A percentile compares a stretch with the other conserved stretches of the same genome.
phyloP scores from a whole-genome alignment of 2,888 invertebrate species.

The Tachina fera region DNA sequence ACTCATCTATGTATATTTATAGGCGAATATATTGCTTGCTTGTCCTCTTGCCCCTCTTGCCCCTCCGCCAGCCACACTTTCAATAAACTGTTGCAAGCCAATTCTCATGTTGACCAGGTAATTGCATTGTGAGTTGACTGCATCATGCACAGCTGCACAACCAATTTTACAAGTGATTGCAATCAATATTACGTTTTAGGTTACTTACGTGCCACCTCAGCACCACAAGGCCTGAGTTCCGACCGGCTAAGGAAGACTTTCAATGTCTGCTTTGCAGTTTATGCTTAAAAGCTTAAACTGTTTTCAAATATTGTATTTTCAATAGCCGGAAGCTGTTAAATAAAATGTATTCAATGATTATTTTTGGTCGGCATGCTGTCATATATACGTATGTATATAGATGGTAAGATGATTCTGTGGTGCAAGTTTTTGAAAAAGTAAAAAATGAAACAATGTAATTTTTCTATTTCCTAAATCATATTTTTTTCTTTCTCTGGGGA shows the following conservation, averaged over 20 bases:
- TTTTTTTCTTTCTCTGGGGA: not conserved
- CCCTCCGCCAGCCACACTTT: not conserved
- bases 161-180: slow-evolving; percentile 70
- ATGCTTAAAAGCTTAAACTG: slow-evolving; percentile 51
- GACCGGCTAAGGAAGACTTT: slow-evolving; percentile 37
- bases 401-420: slow-evolving; percentile 32
- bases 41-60: not conserved
- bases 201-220: slow-evolving; percentile 62
- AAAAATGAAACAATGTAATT: not conserved
- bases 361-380: slow-evolving; percentile 45
- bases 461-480: slow-evolving; percentile 31
- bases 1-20: slow-evolving; percentile 62
- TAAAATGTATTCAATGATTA: slow-evolving; percentile 65
- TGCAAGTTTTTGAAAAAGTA: not conserved
- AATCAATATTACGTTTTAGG: slow-evolving; percentile 71
- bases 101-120: slow-evolving; percentile 47
- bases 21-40: slow-evolving; percentile 28
- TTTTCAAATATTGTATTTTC: slow-evolving; percentile 66
- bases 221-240: slow-evolving; percentile 5
- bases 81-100: slow-evolving; percentile 34
- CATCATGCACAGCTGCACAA: slow-evolving; percentile 69
- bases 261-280: slow-evolving; percentile 58
- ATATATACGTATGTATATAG: not conserved
- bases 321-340: slow-evolving; percentile 71
- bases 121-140: slow-evolving; percentile 58